Base-by-base conservation (phyloP, 2,888 invertebrate species). In the Calameuta idolon region DNA sequence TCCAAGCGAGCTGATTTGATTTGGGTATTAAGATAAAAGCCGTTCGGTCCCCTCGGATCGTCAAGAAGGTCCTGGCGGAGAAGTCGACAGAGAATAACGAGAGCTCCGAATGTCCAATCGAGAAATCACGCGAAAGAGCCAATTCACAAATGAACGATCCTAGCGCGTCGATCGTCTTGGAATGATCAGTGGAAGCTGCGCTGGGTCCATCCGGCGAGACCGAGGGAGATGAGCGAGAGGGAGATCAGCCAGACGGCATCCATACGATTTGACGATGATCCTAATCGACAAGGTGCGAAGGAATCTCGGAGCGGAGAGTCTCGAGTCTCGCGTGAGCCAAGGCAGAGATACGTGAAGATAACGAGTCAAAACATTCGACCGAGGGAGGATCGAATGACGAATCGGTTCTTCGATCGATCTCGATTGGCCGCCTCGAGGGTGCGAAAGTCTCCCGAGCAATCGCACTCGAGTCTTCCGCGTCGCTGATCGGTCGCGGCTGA, bases 1-100 rank as follows among this genome's bases (percentile, higher is more conserved):
- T 91, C 91, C 90, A 86, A 88, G 85, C 88, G 89, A 88, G 91
- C 89, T 91, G 91, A 91, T 91, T 91, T 91, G 91, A 91, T 91
- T 91, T 90, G 81, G 89, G 90, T 87, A 91, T 91, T 90, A 90
- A 91, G 91, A 91, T 91, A 91, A 91, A 91, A 86, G 89, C 84
- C 82, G 78, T 83, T 55, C 30, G 77, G 69, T 69, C 34, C 77
- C 31, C 79, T 74, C 80, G 73, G 80, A 37, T 74, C 31, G 73
- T 12, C 1, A 15, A 40, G 40, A 40, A 15, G 40, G 40, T 4
- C 40, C 15, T 40, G 4, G 15, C 12, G 4, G 40, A 15, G 15
- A 15, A 4, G 40, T 40, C 4, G 15, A 4, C 12, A 40, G 15
- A 15, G 15, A 35, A 35, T 11, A 35, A 40, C 1, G 12, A 40